Evolutionary conservation across 2,113 vertebrate genomes (phyloP).

Genomic region (Oreotrochilus melanogaster): DNA sequence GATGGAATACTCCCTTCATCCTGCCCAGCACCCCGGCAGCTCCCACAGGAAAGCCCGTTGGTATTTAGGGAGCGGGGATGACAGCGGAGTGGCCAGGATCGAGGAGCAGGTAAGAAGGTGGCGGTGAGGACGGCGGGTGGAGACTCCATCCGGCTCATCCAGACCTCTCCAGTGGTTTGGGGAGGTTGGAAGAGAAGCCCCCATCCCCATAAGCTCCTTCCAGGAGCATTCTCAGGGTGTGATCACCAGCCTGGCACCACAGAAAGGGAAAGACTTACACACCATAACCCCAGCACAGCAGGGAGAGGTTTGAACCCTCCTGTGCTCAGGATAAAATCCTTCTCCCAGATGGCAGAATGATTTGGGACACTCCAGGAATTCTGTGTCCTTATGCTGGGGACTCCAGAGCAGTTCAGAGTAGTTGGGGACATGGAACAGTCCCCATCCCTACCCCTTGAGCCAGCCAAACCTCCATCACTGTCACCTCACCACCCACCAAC

Average conservation of each 20-base stretch:
- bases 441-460: accelerated
- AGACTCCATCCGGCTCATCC: accelerated
- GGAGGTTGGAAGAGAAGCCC: not conserved
- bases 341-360: too few relatives aligned
- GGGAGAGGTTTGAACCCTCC: not conserved
- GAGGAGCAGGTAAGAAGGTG: accelerated
- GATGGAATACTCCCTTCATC: accelerated
- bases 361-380: too few relatives aligned
- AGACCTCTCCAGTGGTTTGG: not conserved
- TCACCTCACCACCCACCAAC: not conserved
- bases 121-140: not conserved
- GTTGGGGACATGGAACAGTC: accelerated
- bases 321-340: accelerated
- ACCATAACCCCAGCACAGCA: accelerated
- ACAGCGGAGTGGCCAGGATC: too few relatives aligned
- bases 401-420: not conserved
- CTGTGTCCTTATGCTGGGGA: too few relatives aligned
- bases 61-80: not conserved
- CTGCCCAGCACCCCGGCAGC: not conserved
- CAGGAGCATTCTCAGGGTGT: accelerated
- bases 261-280: not conserved
- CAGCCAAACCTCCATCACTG: accelerated
- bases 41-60: accelerated
- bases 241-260: accelerated
- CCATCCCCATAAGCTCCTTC: not conserved